Base-by-base conservation (phyloP, 2,797 vertebrate species). In the Triplophysa bombifrons region DNA sequence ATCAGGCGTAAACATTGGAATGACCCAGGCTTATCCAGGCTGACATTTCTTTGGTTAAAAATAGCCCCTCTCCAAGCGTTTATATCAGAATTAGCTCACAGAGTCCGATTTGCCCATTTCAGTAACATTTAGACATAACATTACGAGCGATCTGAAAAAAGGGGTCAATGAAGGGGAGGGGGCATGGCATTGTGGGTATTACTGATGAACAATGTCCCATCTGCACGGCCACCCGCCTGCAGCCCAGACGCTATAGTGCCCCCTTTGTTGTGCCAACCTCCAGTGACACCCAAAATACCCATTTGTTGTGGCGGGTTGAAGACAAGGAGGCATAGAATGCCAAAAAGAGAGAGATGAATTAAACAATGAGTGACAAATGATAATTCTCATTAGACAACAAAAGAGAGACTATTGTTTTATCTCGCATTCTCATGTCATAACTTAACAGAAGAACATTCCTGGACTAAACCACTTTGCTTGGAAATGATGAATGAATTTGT, bases 201-300 rank as follows among this genome's bases (percentile, higher is more conserved):
- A 55, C 55, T 69, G 63, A n/a, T 74, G 66, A 85, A 85, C 80
- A 85, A 84, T 85, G 64, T 58, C 74, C 84, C 76, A 72, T 85
- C 78, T 83, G 83, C 69, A 85, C 70, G 53, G 63, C 72, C 17
- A 48, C 68, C 82, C 53, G 72, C 77, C 83, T 84, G 73, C 20
- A 74, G 48, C 60, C 79, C 68, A 55, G 60, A 74, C 34, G 73
- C 69, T 41, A 81, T 82, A 83, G 86, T 74, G 51, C 63, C 72
- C 72, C 51, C 50, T 84, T 85, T 84, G 80, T 86, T 55, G 60
- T 84, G 78, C 65, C 82, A 83, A 64, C 55, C 76, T 82, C 38
- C 48, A 76, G 4, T 80, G 74, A 83, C 71, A 83, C 69, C 69
- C 79, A 81, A 34, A 81, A 13, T 12, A 75, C 53, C 66, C 76